Conservation (phyloP, 2,888 invertebrate genomes). For the Drosophila pullipes region DNA sequence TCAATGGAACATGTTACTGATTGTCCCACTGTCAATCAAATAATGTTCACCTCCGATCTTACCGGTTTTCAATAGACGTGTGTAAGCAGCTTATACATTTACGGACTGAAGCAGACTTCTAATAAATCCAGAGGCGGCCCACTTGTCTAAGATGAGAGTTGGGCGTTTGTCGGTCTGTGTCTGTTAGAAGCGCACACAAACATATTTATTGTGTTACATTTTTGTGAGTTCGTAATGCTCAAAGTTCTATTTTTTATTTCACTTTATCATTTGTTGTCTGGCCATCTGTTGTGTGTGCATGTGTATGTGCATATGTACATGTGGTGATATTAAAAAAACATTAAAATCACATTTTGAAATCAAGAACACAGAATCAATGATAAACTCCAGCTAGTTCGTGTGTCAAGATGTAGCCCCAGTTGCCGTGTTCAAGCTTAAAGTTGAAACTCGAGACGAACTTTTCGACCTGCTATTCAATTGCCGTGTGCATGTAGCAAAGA, state of each 20-base stretch:
- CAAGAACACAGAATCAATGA: constrained; percentile 16
- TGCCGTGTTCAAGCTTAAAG: background rate
- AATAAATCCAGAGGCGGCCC: background rate
- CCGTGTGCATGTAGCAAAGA: constrained; percentile 18
- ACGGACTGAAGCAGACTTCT: background rate
- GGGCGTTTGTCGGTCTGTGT: background rate
- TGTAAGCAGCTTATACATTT: background rate
- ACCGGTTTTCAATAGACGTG: background rate
- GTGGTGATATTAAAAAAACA: constrained; percentile 61
- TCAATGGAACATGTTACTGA: background rate
- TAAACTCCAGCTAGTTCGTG: constrained; percentile 5
- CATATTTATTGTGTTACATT: constrained; percentile 1
- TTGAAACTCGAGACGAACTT: background rate
- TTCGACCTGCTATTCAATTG: background rate
- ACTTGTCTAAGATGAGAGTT: background rate
- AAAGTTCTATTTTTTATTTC: background rate
- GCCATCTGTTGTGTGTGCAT: constrained; percentile 9
- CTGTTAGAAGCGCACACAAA: background rate
- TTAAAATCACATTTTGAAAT: constrained; percentile 62
- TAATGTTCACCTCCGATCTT: background rate
- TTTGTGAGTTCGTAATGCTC: background rate
- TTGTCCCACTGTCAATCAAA: no score
- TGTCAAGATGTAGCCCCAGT: background rate
- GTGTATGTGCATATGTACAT: background rate
- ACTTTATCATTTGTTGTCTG: constrained; percentile 10